Percentiles rank a stretch among this genome's conserved stretches.
phyloP scores from a whole-genome alignment of 2,888 invertebrate genomes.

The Neocrepidodera transversa region DNA sequence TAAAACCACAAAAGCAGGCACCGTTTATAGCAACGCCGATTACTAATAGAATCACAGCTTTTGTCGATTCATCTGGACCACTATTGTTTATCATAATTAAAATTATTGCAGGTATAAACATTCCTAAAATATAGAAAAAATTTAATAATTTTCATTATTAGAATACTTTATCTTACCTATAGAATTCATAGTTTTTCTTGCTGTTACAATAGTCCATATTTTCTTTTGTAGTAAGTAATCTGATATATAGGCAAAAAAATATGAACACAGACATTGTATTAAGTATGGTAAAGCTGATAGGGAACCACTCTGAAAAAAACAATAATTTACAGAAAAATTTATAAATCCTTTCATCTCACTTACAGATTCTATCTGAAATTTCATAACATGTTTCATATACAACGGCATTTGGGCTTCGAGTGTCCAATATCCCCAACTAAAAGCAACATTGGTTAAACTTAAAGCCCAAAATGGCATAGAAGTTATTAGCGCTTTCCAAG shows the following conservation, averaged over 20 bases:
- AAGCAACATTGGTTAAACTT: slow-evolving; percentile 73
- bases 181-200: slow-evolving; percentile 43
- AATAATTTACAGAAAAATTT: too few species aligned
- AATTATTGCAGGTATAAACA: slow-evolving; percentile 69
- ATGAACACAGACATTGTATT: slow-evolving; percentile 75
- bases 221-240: slow-evolving; percentile 65
- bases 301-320: slow-evolving; percentile 69
- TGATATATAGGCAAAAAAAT: slow-evolving; percentile 72
- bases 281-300: slow-evolving; percentile 77
- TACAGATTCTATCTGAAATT: slow-evolving; percentile 74
- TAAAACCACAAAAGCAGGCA: slow-evolving; percentile 76
- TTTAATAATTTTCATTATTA: too few species aligned
- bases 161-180: slow-evolving; percentile 51
- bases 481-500: slow-evolving; percentile 76
- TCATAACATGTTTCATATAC: slow-evolving; percentile 77
- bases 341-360: slow-evolving; percentile 29
- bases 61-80: slow-evolving; percentile 59
- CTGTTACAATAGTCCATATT: slow-evolving; percentile 47
- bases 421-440: slow-evolving; percentile 86
- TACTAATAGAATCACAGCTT: slow-evolving; percentile 72
- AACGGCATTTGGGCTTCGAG: slow-evolving; percentile 82
- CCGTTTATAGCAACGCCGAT: slow-evolving; percentile 79
- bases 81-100: slow-evolving; percentile 67
- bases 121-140: slow-evolving; percentile 52
- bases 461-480: slow-evolving; percentile 80